These are phyloP conservation scores for Urocitellus parryii DNA, from an alignment of 2,113 vertebrate species.

Conservation along the genomic window DNA sequence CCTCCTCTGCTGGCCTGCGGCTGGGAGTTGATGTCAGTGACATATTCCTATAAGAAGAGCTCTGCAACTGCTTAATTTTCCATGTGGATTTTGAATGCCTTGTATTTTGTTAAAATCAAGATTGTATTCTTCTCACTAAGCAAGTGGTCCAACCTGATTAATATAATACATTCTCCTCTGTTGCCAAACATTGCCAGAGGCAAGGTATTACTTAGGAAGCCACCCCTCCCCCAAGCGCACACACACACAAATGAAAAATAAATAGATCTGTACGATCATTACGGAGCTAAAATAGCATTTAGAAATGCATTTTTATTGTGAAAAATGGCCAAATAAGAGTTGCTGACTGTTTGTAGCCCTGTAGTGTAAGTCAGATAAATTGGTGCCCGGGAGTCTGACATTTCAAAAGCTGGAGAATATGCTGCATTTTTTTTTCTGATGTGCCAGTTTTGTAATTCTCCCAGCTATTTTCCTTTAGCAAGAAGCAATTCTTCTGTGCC, in stretches of 20 bases:
- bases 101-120: constrained; percentile 74
- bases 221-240: not conserved
- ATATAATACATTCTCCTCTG: constrained; percentile 76
- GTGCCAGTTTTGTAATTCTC: constrained; percentile 85
- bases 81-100: constrained; percentile 70
- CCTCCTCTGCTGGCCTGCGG: constrained; percentile 72
- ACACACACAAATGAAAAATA: constrained; percentile 87
- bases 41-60: constrained; percentile 81
- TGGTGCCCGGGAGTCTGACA: constrained; percentile 86
- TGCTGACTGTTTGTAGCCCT: constrained; percentile 86
- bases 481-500: constrained; percentile 86
- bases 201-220: constrained; percentile 84
- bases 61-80: constrained; percentile 83
- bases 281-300: constrained; percentile 87
- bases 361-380: constrained; percentile 89
- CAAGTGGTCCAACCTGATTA: constrained; percentile 81
- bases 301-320: constrained; percentile 88
- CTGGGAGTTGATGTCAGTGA: constrained; percentile 72
- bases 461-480: constrained; percentile 84
- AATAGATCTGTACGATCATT: constrained; percentile 87
- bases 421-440: constrained; percentile 81
- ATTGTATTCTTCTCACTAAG: constrained; percentile 75
- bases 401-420: constrained; percentile 86
- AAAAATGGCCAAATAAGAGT: constrained; percentile 89
- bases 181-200: constrained; percentile 80